phyloP scores from a whole-genome alignment of 2,888 invertebrate genomes.

The Drosophila prolongata region DNA sequence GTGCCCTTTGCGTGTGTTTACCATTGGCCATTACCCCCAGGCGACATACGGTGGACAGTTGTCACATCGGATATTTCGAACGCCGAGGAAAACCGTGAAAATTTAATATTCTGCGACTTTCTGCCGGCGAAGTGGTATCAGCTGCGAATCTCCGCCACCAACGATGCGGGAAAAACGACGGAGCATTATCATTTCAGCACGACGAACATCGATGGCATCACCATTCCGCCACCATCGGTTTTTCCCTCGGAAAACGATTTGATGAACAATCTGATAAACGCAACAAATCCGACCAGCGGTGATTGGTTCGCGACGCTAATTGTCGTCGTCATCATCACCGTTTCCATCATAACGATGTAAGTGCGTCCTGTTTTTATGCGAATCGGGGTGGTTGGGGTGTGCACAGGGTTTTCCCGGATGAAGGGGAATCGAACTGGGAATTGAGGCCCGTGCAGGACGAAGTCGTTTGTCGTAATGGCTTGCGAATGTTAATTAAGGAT shows the following conservation, averaged over 20 bases:
- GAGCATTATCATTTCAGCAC: constrained; percentile 87
- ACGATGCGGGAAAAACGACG: constrained; percentile 87
- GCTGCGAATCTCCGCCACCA: constrained; percentile 87
- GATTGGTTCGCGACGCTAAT: constrained; percentile 84
- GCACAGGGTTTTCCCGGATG: constrained; percentile 6
- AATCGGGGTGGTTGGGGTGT: background rate
- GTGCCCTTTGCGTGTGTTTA: constrained; percentile 8
- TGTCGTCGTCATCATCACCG: constrained; percentile 82
- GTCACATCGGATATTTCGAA: constrained; percentile 85
- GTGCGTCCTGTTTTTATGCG: constrained; percentile 50
- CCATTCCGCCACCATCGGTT: constrained; percentile 82
- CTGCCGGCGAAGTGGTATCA: constrained; percentile 87
- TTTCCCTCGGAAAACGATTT: constrained; percentile 83
- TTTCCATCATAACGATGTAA: constrained; percentile 83
- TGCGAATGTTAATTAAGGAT: constrained; percentile 65
- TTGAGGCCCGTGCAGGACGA: constrained; percentile 5
- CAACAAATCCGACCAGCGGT: constrained; percentile 81
- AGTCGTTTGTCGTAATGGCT: constrained; percentile 45
- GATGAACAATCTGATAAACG: constrained; percentile 83
- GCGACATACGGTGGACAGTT: constrained; percentile 84
- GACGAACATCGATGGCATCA: constrained; percentile 85
- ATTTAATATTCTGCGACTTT: constrained; percentile 86
- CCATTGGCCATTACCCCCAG: constrained; percentile 57
- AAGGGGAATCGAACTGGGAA: constrained; percentile 47
- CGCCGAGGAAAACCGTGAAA: constrained; percentile 84